Evolutionary conservation across 2,888 invertebrate genomes (phyloP).

Genomic region (Apodemia mormo): DNA sequence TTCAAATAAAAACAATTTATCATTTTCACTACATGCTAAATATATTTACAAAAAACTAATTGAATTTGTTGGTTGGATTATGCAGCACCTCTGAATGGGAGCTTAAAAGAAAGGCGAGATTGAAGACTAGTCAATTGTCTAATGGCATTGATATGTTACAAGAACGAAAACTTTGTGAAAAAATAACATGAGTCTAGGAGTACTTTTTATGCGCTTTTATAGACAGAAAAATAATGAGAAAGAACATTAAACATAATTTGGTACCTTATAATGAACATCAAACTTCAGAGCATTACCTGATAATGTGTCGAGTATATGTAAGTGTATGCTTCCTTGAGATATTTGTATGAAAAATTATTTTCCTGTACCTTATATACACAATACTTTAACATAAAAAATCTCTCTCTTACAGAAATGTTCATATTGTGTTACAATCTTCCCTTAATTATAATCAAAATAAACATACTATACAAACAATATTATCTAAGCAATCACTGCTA

Average conservation of each 20-base stretch:
- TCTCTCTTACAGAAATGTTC: not conserved
- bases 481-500: too few species aligned
- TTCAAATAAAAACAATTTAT: not conserved
- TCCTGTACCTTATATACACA: not conserved
- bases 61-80: conserved; percentile 7
- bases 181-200: not conserved
- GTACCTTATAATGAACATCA: not conserved
- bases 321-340: not conserved
- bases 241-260: not conserved
- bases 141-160: not conserved
- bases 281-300: not conserved
- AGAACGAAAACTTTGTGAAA: not conserved
- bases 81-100: not conserved
- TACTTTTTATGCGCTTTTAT: not conserved
- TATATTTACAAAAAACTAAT: not conserved
- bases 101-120: not conserved
- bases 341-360: not conserved
- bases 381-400: not conserved
- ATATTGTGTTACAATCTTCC: too few species aligned
- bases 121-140: conserved; percentile 1
- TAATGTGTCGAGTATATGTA: not conserved
- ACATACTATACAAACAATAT: too few species aligned
- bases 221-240: not conserved
- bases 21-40: not conserved
- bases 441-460: too few species aligned